Conservation (phyloP, 2,888 invertebrate genomes). For the Lithodes maja region DNA sequence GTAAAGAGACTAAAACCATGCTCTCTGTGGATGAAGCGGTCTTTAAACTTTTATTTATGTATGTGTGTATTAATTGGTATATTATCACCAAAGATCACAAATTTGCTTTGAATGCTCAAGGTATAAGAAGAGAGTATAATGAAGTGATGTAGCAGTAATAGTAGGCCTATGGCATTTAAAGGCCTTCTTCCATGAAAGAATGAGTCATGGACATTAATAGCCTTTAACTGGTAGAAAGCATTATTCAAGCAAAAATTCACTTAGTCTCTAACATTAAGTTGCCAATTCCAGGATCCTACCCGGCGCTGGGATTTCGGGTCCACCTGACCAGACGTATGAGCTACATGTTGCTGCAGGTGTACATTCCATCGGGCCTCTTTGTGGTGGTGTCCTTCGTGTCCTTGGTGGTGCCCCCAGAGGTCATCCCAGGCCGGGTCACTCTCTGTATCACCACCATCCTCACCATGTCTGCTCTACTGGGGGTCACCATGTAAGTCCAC, state of each 20-base stretch:
- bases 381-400: constrained; percentile 82
- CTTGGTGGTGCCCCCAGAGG: constrained; percentile 81
- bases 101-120: too few relatives aligned
- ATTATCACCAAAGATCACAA: too few relatives aligned
- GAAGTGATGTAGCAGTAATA: too few relatives aligned
- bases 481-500: constrained; percentile 79
- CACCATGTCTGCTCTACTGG: constrained; percentile 81
- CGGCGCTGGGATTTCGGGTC: constrained; percentile 77
- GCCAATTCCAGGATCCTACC: constrained; percentile 57
- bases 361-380: constrained; percentile 80
- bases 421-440: constrained; percentile 81
- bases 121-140: too few relatives aligned
- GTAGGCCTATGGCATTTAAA: background rate
- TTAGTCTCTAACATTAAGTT: background rate
- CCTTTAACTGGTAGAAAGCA: too few relatives aligned
- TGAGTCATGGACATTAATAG: too few relatives aligned
- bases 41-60: too few relatives aligned
- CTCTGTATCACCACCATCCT: constrained; percentile 80
- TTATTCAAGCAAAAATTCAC: too few relatives aligned
- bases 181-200: background rate
- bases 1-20: too few relatives aligned
- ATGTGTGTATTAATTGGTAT: too few relatives aligned
- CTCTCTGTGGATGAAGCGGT: too few relatives aligned
- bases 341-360: constrained; percentile 80
- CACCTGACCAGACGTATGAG: constrained; percentile 79